These are phyloP conservation scores for Rotaria socialis DNA, from an alignment of 2,888 invertebrate species.

Conservation along the genomic window DNA sequence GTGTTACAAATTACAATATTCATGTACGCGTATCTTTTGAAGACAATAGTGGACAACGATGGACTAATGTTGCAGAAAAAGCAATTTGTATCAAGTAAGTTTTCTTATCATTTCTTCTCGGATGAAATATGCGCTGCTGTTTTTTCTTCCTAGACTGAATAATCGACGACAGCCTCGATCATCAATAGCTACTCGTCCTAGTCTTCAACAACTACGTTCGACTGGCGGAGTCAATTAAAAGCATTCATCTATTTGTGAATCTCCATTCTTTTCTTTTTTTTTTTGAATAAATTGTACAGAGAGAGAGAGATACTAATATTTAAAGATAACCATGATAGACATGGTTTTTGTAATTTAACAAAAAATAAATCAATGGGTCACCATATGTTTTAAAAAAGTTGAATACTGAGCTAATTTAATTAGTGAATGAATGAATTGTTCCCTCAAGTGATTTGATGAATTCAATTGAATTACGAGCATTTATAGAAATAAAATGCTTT, in stretches of 20 bases:
- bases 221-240: background rate
- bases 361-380: too few relatives aligned
- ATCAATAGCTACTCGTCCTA: background rate
- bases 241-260: background rate
- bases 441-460: too few relatives aligned
- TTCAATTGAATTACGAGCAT: too few relatives aligned
- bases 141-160: background rate
- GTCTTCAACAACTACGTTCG: background rate
- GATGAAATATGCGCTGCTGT: background rate
- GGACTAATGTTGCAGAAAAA: background rate
- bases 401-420: too few relatives aligned
- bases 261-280: background rate
- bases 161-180: background rate
- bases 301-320: background rate
- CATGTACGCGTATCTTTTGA: constrained; percentile 16
- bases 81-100: background rate
- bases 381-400: too few relatives aligned
- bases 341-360: too few relatives aligned
- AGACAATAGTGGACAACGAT: constrained; percentile 13
- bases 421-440: too few relatives aligned
- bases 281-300: background rate
- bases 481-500: too few relatives aligned
- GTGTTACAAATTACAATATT: background rate
- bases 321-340: too few relatives aligned
- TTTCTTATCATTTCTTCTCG: background rate